phyloP scores from a whole-genome alignment of 30 jellyfish, hydroid and myxozoan genomes.

The Nemopilema nomurai region DNA sequence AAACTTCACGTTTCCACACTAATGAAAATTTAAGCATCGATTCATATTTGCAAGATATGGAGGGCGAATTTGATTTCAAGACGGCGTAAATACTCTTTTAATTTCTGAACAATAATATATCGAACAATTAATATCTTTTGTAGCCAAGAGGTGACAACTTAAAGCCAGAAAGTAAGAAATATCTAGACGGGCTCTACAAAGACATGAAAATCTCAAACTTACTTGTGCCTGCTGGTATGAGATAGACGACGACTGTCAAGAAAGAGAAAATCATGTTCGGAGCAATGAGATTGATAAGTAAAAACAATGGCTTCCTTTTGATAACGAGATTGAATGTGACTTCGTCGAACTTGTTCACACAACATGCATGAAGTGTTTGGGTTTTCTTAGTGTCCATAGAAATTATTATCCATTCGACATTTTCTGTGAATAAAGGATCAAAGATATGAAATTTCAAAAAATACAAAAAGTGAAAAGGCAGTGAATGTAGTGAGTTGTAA shows the following conservation, averaged over 20 bases:
- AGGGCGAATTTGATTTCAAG: no score
- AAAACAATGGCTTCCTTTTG: conserved; percentile 84
- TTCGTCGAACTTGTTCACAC: conserved; percentile 53
- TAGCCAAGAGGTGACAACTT: no score
- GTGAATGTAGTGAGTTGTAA: background rate
- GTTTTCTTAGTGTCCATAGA: conserved; percentile 73
- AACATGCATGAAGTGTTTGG: conserved; percentile 41
- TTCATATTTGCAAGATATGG: no score
- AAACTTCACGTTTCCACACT: no score
- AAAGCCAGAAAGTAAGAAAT: no score
- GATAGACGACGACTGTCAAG: conserved; percentile 76
- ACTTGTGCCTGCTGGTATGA: conserved; percentile 82
- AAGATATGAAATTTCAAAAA: background rate
- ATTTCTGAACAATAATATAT: no score
- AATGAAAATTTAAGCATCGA: no score
- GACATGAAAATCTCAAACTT: background rate
- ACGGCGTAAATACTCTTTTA: no score
- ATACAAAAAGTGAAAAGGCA: background rate
- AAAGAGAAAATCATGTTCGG: conserved; percentile 81
- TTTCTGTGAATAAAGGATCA: conserved; percentile 29
- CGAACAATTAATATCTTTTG: no score
- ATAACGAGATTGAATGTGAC: conserved; percentile 63
- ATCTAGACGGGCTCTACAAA: no score
- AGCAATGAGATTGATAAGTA: conserved; percentile 63
- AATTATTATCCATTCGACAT: conserved; percentile 76